Conservation (phyloP, 2,888 invertebrate species). For the Amiota mariae region DNA sequence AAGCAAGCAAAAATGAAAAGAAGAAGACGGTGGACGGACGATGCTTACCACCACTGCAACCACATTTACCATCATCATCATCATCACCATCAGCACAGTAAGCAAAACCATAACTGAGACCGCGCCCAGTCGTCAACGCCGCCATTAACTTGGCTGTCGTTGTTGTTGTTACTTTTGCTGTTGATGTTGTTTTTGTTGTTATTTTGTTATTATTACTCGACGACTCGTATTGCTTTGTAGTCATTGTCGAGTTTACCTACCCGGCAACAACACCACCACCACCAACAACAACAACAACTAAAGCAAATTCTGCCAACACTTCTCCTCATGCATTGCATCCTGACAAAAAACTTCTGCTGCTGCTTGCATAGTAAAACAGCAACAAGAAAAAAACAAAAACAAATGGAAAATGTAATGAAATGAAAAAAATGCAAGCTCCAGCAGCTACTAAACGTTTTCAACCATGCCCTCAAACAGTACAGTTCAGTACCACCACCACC, state of each 20-base stretch:
- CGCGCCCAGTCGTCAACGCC: constrained; percentile 31
- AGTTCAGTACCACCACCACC: too few relatives aligned
- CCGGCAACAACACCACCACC: too few relatives aligned
- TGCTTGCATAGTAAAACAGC: neutral
- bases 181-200: neutral
- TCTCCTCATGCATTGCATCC: too few relatives aligned
- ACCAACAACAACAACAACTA: too few relatives aligned
- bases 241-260: neutral
- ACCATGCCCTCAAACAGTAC: too few relatives aligned
- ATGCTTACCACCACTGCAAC: too few relatives aligned
- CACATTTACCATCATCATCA: too few relatives aligned
- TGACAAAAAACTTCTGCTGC: neutral
- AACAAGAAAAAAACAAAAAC: too few relatives aligned
- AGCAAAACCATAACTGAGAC: constrained; percentile 27
- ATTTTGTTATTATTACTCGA: neutral
- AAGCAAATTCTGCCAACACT: too few relatives aligned
- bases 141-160: neutral
- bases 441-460: too few relatives aligned
- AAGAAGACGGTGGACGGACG: neutral
- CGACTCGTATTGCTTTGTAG: neutral
- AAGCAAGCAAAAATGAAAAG: constrained; percentile 8
- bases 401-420: too few relatives aligned
- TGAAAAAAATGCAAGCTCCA: too few relatives aligned
- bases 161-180: neutral
- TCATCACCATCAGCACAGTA: neutral